Evolutionary conservation across 2,797 vertebrate species (phyloP), one percentile per base, ranked within the genome.

Genomic region (Lagocephalus sceleratus): DNA sequence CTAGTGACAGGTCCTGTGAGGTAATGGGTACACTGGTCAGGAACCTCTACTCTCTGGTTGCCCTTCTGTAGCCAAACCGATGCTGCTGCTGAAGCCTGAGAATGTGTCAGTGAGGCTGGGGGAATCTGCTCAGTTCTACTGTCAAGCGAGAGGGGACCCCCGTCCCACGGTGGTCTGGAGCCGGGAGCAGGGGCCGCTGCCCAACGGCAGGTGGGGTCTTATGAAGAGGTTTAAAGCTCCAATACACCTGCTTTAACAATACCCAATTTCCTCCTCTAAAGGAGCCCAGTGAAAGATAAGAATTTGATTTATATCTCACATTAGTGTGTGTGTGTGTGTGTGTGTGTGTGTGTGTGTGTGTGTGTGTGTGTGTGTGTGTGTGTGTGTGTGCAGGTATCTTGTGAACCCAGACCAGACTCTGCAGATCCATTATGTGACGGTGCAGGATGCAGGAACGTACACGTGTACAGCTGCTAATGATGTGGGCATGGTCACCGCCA

Each of bases 341-440:
- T n/a, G n/a, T n/a, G n/a, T n/a, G n/a, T n/a, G n/a, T n/a, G 8
- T 43, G 14, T 25, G 1, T 23, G n/a, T 6, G 32, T 21, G 20
- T 60, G 12, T 14, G 15, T 45, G 6, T 20, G 12, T 20, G 10
- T 42, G 38, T 12, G 14, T 17, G 15, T 41, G 6, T 40, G 2
- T 40, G 8, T 20, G 25, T 66, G 21, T 73, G 17, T 23, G 0
- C 63, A 96, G 94, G 82, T 93, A 95, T 57, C 90, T 94, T 16
- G 83, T 94, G 63, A 93, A 92, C 63, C 87, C 47, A 47, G 92
- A 94, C 51, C 84, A 93, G 73, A 93, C 89, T 0, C 86, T 96
- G 29, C 91, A 82, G 76, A 90, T 96, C 71, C 88, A 90, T 17
- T 88, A 92, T 1, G 91, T 94, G 72, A 92, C 83, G 0, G 12